These are phyloP conservation scores for Hololepta plana DNA, from an alignment of 2,888 invertebrate species.

Conservation along the genomic window DNA sequence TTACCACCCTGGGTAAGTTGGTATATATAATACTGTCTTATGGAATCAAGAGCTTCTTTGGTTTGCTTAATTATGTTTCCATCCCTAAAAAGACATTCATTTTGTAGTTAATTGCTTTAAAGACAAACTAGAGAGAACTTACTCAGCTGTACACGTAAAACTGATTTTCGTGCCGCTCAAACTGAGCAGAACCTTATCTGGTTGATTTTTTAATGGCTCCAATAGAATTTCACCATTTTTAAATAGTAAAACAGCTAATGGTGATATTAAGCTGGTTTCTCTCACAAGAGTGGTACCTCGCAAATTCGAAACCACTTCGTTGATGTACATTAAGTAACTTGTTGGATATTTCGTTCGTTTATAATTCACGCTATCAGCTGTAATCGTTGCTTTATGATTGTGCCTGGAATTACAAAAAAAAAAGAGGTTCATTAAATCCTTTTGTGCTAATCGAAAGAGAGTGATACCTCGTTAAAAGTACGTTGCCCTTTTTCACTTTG, in stretches of 20 bases:
- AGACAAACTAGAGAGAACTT: slow-evolving; percentile 5
- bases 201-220: neutral
- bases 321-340: slow-evolving; percentile 34
- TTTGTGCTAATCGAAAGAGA: slow-evolving; percentile 2
- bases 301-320: slow-evolving; percentile 35
- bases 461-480: slow-evolving; percentile 34
- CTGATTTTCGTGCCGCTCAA: neutral
- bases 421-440: neutral
- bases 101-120: too few relatives aligned
- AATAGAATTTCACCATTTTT: slow-evolving; percentile 12
- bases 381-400: slow-evolving; percentile 36
- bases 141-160: slow-evolving; percentile 11
- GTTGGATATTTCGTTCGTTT: slow-evolving; percentile 27
- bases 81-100: slow-evolving; percentile 33
- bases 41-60: slow-evolving; percentile 17
- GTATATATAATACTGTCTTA: slow-evolving; percentile 19
- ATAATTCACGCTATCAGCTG: slow-evolving; percentile 46
- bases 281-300: slow-evolving; percentile 35
- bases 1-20: slow-evolving; percentile 20
- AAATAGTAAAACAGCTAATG: slow-evolving; percentile 39
- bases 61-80: slow-evolving; percentile 22
- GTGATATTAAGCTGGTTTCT: slow-evolving; percentile 38
- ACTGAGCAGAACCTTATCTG: neutral
- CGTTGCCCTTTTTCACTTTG: slow-evolving; percentile 27
- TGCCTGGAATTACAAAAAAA: slow-evolving; percentile 29